These are phyloP conservation scores for Patella caerulea DNA, from an alignment of 2,888 invertebrate species.

Conservation along the genomic window DNA sequence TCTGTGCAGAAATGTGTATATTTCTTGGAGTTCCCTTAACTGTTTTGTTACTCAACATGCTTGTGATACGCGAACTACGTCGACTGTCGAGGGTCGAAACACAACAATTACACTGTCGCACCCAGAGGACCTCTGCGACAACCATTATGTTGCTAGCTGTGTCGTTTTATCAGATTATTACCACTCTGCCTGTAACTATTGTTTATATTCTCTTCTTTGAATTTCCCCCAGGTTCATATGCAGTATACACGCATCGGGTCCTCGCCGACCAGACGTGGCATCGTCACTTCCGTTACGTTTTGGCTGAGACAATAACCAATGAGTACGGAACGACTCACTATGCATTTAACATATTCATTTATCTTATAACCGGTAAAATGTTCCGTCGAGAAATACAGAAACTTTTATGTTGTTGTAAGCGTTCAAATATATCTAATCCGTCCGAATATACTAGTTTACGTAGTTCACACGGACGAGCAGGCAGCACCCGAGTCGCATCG, in stretches of 20 bases:
- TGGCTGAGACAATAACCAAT: slow-evolving; percentile 55
- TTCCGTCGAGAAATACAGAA: slow-evolving; percentile 65
- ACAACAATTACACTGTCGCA: slow-evolving; percentile 43
- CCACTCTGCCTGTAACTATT: slow-evolving; percentile 67
- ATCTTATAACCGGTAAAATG: slow-evolving; percentile 67
- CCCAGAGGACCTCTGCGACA: slow-evolving; percentile 62
- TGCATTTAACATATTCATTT: slow-evolving; percentile 70
- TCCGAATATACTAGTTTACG: slow-evolving; percentile 54
- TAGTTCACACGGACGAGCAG: slow-evolving; percentile 39
- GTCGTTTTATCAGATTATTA: slow-evolving; percentile 68
- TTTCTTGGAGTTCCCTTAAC: slow-evolving; percentile 67
- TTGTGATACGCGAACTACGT: slow-evolving; percentile 67
- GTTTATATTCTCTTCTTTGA: slow-evolving; percentile 57
- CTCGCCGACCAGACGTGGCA: slow-evolving; percentile 52
- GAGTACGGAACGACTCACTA: slow-evolving; percentile 69
- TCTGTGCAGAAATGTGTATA: slow-evolving; percentile 65
- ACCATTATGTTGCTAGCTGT: slow-evolving; percentile 69
- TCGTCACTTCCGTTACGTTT: slow-evolving; percentile 54
- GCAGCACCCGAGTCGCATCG: slow-evolving; percentile 37
- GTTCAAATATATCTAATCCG: slow-evolving; percentile 41
- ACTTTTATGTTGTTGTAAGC: slow-evolving; percentile 45
- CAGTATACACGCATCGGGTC: slow-evolving; percentile 37
- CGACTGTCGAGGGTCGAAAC: slow-evolving; percentile 54
- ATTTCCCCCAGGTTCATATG: slow-evolving; percentile 48
- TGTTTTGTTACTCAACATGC: slow-evolving; percentile 68